phyloP scores from a whole-genome alignment of 2,797 vertebrate genomes.

The Acipenser ruthenus region DNA sequence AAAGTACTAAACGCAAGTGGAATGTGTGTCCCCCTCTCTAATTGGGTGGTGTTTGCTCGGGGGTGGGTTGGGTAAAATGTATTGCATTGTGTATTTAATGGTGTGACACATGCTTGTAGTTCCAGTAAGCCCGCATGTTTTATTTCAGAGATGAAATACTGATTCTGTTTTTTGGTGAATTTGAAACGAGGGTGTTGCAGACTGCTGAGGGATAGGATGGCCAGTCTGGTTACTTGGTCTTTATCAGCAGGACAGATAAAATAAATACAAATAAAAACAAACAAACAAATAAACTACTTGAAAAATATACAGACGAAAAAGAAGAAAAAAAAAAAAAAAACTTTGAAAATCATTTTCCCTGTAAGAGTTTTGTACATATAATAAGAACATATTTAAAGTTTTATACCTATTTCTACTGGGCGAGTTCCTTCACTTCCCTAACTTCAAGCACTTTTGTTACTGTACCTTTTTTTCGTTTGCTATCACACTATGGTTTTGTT shows the following conservation, averaged over 20 bases:
- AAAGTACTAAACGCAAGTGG: constrained; percentile 11
- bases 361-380: constrained; percentile 80
- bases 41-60: constrained; percentile 11
- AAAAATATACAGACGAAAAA: constrained; percentile 54
- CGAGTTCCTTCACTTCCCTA: constrained; percentile 73
- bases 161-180: constrained; percentile 42
- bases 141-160: no score
- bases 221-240: constrained; percentile 73
- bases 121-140: no score
- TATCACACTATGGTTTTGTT: constrained; percentile 20
- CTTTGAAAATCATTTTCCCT: constrained; percentile 60
- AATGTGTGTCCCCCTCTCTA: constrained; percentile 22
- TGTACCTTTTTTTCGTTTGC: constrained; percentile 50
- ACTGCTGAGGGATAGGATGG: constrained; percentile 55
- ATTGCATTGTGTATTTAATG: constrained; percentile 25
- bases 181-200: constrained; percentile 46
- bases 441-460: constrained; percentile 90
- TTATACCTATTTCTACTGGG: constrained; percentile 83
- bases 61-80: constrained; percentile 11
- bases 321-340: constrained; percentile 30
- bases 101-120: no score
- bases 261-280: constrained; percentile 54
- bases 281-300: constrained; percentile 61
- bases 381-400: constrained; percentile 82
- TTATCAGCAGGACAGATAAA: constrained; percentile 48